Evolutionary conservation across 1,140 invertebrate genomes (phyloP), one percentile per base, ranked within the genome.

Genomic region (Bombus superbus): DNA sequence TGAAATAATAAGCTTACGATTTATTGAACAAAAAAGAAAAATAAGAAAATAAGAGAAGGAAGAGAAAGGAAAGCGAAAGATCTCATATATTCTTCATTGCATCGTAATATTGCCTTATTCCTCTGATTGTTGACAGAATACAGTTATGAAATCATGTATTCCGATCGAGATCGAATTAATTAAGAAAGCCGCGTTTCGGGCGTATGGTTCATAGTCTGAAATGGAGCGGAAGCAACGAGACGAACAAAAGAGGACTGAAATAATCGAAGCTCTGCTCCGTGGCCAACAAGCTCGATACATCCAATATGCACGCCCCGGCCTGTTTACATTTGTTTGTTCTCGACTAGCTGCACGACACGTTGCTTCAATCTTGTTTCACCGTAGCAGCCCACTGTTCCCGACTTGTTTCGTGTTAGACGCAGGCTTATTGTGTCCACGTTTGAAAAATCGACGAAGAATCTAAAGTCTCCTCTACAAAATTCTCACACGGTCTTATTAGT

Each of bases 261-360:
- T 88, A 89, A 88, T 75, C 88, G 79, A 64, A 59, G 66, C 83
- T 86, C 35, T 42, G 66, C 79, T 83, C n/a, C 66, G 53, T 62
- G 76, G 75, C 57, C 83, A 89, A 79, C 83, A 86, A 86, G 69
- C 88, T 64, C 32, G 87, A 88, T 89, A 66, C 69, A 80, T 86
- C 66, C 79, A 86, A 89, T 89, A 89, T 89, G 83, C 75, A 86
- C 75, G 75, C 88, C 68, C 57, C 69, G 62, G 78, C 32, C 83
- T 89, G 88, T 89, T 89, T 88, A 68, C 83, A 86, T 86, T 89
- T 86, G 88, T 88, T 89, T 89, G 84, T 89, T 89, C 87, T 76
- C 44, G 83, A 73, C 74, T 38, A 25, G 18, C 68, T 82, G 18
- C n/a, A 28, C 47, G 66, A 86, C 83, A 73, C 59, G 73, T 88